Conservation (phyloP, 2,797 vertebrate species). For the Austrolebias charrua region DNA sequence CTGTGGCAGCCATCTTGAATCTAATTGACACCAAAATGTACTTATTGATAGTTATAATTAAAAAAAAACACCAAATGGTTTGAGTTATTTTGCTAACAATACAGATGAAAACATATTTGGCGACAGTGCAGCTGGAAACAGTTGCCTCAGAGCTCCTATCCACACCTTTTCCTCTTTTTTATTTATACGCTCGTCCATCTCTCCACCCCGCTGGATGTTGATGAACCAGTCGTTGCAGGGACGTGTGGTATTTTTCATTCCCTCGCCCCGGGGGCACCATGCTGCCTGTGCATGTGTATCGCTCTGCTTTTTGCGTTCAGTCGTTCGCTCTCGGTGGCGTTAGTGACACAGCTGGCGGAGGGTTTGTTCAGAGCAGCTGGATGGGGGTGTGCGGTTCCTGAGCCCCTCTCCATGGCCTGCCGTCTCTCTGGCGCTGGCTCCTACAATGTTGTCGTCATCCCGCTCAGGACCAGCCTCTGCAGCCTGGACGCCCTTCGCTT, state of each 20-base stretch:
- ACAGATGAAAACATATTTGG: too few relatives aligned
- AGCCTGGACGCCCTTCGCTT: constrained; percentile 80
- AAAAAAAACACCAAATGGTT: too few relatives aligned
- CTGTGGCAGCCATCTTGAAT: too few relatives aligned
- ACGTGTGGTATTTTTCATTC: constrained; percentile 79
- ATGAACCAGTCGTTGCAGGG: constrained; percentile 68
- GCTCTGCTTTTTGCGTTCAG: constrained; percentile 25
- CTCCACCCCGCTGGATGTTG: constrained; percentile 36
- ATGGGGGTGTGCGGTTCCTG: constrained; percentile 42
- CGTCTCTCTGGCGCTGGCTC: constrained; percentile 56
- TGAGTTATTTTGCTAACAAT: too few relatives aligned
- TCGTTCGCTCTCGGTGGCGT: constrained; percentile 19
- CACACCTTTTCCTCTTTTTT: background rate
- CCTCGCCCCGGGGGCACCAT: constrained; percentile 63
- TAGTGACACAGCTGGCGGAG: constrained; percentile 43
- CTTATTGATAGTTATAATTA: too few relatives aligned
- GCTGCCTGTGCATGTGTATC: constrained; percentile 48
- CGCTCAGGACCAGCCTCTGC: constrained; percentile 77
- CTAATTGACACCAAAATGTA: background rate
- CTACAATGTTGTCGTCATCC: constrained; percentile 83
- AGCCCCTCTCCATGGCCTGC: constrained; percentile 75
- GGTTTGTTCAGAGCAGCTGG: constrained; percentile 41
- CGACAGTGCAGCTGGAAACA: too few relatives aligned
- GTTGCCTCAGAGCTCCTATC: too few relatives aligned
- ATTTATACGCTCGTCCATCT: constrained; percentile 9